These are phyloP conservation scores for Caranx melampygus DNA, from an alignment of 2,113 vertebrate species.

Conservation along the genomic window DNA sequence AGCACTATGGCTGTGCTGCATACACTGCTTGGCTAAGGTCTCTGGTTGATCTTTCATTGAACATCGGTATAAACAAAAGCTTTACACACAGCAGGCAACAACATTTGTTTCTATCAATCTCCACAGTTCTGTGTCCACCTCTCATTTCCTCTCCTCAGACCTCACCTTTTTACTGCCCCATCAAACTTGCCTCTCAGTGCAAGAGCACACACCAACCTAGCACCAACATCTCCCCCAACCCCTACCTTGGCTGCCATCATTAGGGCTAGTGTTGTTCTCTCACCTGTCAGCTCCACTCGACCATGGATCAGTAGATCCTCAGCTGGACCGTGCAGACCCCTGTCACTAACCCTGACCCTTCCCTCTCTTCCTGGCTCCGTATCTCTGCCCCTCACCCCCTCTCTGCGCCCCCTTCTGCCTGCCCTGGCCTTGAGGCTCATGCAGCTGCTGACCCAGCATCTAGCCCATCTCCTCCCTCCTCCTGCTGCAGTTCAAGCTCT, in stretches of 20 bases:
- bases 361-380: constrained; percentile 55
- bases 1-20: neutral
- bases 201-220: constrained; percentile 39
- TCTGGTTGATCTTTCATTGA: constrained; percentile 52
- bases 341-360: constrained; percentile 71
- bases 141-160: constrained; percentile 17
- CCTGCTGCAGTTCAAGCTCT: constrained; percentile 53
- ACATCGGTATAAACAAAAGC: constrained; percentile 53
- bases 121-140: constrained; percentile 29
- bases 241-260: constrained; percentile 76
- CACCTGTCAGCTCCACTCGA: constrained; percentile 84
- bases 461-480: constrained; percentile 29
- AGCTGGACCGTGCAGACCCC: constrained; percentile 73
- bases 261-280: constrained; percentile 78
- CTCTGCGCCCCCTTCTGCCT: constrained; percentile 16
- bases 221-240: constrained; percentile 38
- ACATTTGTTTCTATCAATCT: constrained; percentile 50
- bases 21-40: constrained; percentile 4
- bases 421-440: constrained; percentile 59
- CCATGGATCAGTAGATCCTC: constrained; percentile 79
- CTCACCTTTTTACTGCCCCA: constrained; percentile 35
- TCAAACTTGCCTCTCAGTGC: constrained; percentile 54
- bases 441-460: constrained; percentile 61
- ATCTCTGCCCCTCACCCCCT: constrained; percentile 39
- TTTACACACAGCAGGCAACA: constrained; percentile 55